Base-by-base conservation (phyloP, 2,797 vertebrate species). In the Rhadinocentrus ornatus region DNA sequence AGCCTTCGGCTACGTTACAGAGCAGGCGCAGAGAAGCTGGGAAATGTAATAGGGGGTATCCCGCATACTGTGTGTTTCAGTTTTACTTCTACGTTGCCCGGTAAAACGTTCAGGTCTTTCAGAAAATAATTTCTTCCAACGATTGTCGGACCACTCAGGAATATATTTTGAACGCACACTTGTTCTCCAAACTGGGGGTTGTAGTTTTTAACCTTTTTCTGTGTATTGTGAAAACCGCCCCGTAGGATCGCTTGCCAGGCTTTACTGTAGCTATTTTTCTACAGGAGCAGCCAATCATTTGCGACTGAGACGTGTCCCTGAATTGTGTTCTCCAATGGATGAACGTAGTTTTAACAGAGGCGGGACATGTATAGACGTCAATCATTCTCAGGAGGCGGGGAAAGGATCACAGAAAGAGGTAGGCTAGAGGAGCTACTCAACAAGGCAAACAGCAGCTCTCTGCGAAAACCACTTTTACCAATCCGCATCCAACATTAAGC, bases 401-500 rank as follows among this genome's bases (percentile, higher is more conserved):
- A 78, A 32, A 66, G 71, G 87, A 77, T 90, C 87, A 84, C 82
- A 92, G 91, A 92, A 85, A 85, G 86, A 93, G 85, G 87, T 82
- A 83, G 82, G 88, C 85, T 89, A 81, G 79, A 82, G 61, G 82
- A 89, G 89, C 89, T 87, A 80, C 80, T 90, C 91, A 89, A 89
- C 89, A 85, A 88, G 90, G 83, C 88, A 79, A 90, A 91, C 87
- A 88, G 90, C 88, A 87, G 86, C 73, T 83, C 83, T 74, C 83
- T 87, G 85, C 89, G 83, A 91, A 89, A 89, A 85, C 83, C 53
- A 85, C 89, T 93, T 88, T 88, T 89, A 86, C 78, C 89, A 78
- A 87, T 88, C 90, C 85, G 88, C 89, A 90, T 89, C 91, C 90
- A 84, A 92, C 91, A 88, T 83, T 84, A 54, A 91, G 67, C 52